These are phyloP conservation scores for Boulengerochromis microlepis DNA, from an alignment of 2,113 vertebrate species.

Conservation along the genomic window DNA sequence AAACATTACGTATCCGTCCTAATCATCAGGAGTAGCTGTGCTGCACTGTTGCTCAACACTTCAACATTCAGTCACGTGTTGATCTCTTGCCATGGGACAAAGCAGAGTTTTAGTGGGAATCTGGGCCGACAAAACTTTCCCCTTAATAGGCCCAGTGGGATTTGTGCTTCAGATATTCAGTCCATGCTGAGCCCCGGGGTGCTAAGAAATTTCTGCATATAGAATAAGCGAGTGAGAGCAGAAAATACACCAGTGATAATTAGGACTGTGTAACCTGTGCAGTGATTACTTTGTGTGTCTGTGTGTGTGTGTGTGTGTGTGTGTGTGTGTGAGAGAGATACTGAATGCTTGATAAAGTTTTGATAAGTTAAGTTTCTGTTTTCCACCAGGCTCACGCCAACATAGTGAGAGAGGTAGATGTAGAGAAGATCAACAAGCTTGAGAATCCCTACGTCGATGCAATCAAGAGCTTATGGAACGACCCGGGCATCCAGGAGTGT, in stretches of 20 bases:
- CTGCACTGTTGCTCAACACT: background rate
- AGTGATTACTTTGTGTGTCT: background rate
- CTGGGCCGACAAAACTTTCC: slow-evolving; percentile 36
- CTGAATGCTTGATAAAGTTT: background rate
- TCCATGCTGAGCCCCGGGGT: slow-evolving; percentile 28
- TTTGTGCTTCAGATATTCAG: slow-evolving; percentile 34
- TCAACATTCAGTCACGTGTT: background rate
- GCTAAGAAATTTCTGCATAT: slow-evolving; percentile 7
- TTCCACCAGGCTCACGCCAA: slow-evolving; percentile 72
- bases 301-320: background rate
- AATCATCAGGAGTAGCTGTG: background rate
- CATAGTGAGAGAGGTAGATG: slow-evolving; percentile 77
- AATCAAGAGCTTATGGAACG: slow-evolving; percentile 92
- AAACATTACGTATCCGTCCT: background rate
- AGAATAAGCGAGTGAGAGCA: background rate
- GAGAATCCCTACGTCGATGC: slow-evolving; percentile 78
- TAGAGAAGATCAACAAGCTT: slow-evolving; percentile 72
- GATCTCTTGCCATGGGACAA: slow-evolving; percentile 1
- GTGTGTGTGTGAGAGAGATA: background rate
- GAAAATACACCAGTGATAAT: slow-evolving; percentile 13
- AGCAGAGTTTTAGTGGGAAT: slow-evolving; percentile 40
- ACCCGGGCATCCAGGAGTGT: slow-evolving; percentile 89
- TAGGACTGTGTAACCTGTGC: background rate
- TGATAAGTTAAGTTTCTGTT: background rate
- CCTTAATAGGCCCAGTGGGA: slow-evolving; percentile 34